Base-by-base conservation (phyloP, 2,888 invertebrate genomes). In the Iphiclides podalirius region DNA sequence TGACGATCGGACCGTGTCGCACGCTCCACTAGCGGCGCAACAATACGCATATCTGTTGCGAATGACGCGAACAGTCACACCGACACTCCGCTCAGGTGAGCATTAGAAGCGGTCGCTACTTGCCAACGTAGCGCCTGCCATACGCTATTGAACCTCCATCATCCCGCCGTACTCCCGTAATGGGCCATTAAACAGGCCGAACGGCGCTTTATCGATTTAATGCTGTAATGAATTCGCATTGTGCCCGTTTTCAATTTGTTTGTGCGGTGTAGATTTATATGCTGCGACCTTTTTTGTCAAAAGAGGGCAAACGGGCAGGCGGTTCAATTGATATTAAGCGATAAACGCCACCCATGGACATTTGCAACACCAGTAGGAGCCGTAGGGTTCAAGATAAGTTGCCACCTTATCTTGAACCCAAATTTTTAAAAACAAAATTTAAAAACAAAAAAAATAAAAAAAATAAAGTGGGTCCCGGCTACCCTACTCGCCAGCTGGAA, bases 1-100 rank as follows among this genome's bases (percentile, higher is more conserved):
- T n/a, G n/a, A n/a, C n/a, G n/a, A n/a, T n/a, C n/a, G n/a, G n/a
- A 61, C 60, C 58, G 66, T 69, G 70, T 72, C 70, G 69, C 70
- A 73, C 70, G 75, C 66, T 70, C 71, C 59, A 70, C 63, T 68
- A 60, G 55, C 45, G 49, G 55, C 45, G 49, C 52, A 55, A 43
- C 46, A 51, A 53, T 50, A 54, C 38, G 39, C 47, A 52, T 44
- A 57, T 59, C 58, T 47, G 57, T 59, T 57, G 48, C 49, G 41
- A 45, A 40, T 36, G 42, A 41, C 42, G 13, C 13, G 15, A 28
- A 52, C 52, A 47, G 43, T 49, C 43, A 43, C 42, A 35, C 26
- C 13, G 47, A 34, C 40, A 36, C 26, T 44, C 36, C 11, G 44
- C 44, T 20, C 37, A 16, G 43, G 41, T 48, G 14, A 12, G 20